phyloP scores from a whole-genome alignment of 2,888 invertebrate genomes.

The Heliconius erato region DNA sequence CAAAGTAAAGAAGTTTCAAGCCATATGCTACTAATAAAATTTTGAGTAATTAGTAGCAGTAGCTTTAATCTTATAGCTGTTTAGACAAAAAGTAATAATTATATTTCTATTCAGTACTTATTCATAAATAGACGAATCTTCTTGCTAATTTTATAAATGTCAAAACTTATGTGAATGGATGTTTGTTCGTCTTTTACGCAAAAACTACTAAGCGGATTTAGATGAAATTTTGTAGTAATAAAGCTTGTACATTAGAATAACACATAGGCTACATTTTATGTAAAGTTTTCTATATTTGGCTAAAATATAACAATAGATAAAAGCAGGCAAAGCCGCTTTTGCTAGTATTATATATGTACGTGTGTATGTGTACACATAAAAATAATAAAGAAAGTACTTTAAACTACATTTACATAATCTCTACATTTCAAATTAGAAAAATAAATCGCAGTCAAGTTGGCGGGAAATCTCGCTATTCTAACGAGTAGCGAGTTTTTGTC shows the following conservation, averaged over 20 bases:
- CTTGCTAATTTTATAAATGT: no score
- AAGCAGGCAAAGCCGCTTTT: no score
- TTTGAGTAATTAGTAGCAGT: constrained; percentile 57
- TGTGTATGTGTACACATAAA: background rate
- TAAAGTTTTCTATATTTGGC: no score
- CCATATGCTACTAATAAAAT: constrained; percentile 74
- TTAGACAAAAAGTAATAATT: background rate
- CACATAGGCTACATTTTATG: no score
- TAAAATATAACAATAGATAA: no score
- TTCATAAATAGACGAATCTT: no score
- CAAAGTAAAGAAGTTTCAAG: constrained; percentile 58
- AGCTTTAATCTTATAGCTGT: constrained; percentile 15
- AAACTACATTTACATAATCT: background rate
- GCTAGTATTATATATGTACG: background rate
- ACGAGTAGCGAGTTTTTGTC: constrained; percentile 65
- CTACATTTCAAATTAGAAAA: constrained; percentile 53
- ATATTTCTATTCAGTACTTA: background rate
- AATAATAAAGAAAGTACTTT: background rate
- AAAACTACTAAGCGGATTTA: no score
- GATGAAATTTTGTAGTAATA: no score
- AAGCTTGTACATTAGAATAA: no score
- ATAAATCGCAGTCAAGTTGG: constrained; percentile 68
- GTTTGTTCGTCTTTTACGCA: no score
- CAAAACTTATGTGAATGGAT: no score
- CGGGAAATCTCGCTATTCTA: constrained; percentile 73